These are phyloP conservation scores for Perca schrenkii DNA, from an alignment of 2,113 vertebrate species.

Conservation along the genomic window DNA sequence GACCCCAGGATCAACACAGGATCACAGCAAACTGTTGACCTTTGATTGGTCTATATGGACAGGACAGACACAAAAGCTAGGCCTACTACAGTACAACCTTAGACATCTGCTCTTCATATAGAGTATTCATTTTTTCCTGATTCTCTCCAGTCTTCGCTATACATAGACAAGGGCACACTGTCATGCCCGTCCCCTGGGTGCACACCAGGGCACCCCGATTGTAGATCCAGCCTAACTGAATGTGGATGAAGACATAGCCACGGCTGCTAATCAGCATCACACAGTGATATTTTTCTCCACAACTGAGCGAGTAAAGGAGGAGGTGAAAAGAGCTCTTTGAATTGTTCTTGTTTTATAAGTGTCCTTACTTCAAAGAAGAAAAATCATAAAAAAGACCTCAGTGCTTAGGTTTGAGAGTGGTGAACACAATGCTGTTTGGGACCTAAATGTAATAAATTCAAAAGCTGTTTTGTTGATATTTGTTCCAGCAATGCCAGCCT, in stretches of 20 bases:
- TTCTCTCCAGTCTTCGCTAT: constrained; percentile 10
- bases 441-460: constrained; percentile 47
- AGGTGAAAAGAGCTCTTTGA: constrained; percentile 21
- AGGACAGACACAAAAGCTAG: neutral
- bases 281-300: constrained; percentile 23
- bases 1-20: no score
- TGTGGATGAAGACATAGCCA: constrained; percentile 3
- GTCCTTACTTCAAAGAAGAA: constrained; percentile 19
- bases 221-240: constrained; percentile 7
- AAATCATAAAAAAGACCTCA: constrained; percentile 9
- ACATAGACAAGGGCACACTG: constrained; percentile 10
- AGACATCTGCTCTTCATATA: neutral
- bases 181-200: constrained; percentile 8
- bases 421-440: constrained; percentile 26
- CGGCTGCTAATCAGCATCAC: constrained; percentile 35
- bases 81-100: neutral
- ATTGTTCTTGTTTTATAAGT: constrained; percentile 30
- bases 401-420: constrained; percentile 17
- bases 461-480: constrained; percentile 50
- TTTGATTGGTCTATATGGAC: neutral
- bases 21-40: neutral
- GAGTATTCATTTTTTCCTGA: neutral
- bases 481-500: constrained; percentile 26
- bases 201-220: constrained; percentile 24
- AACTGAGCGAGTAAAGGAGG: constrained; percentile 10